A percentile compares a stretch with the other conserved stretches of the same genome.
phyloP scores from a whole-genome alignment of 2,797 vertebrate genomes.

The Euthynnus affinis region DNA sequence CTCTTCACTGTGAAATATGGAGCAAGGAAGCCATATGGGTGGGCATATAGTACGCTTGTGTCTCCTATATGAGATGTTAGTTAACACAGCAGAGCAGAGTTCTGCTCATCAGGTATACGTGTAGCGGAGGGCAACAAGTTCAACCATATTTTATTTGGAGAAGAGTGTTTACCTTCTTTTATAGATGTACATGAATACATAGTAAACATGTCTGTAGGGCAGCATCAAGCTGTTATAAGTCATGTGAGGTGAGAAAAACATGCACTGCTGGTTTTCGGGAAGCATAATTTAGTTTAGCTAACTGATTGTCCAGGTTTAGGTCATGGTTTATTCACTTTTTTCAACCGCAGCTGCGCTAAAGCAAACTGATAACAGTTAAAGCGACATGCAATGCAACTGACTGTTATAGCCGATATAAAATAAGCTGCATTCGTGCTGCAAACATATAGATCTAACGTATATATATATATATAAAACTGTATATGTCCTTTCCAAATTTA shows the following conservation, averaged over 20 bases:
- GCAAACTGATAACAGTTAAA: not conserved
- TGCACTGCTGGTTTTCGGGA: not conserved
- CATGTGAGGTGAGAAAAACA: constrained; percentile 46
- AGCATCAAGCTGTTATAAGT: constrained; percentile 19
- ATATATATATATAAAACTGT: no score
- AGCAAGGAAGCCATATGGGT: constrained; percentile 34
- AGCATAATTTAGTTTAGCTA: not conserved
- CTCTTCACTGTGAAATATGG: constrained; percentile 57
- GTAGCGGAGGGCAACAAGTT: not conserved
- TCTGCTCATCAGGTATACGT: not conserved
- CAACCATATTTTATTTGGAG: constrained; percentile 21
- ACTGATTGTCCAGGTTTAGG: not conserved
- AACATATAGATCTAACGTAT: not conserved
- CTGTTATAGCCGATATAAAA: not conserved
- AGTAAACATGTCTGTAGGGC: constrained; percentile 14
- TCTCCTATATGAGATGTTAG: constrained; percentile 10
- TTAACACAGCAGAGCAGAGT: not conserved
- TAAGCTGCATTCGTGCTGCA: not conserved
- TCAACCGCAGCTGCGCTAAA: not conserved
- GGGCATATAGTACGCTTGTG: constrained; percentile 26
- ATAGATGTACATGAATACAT: not conserved
- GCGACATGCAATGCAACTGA: not conserved
- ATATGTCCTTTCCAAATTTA: not conserved
- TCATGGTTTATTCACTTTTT: not conserved
- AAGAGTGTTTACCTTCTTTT: constrained; percentile 3